phyloP scores from a whole-genome alignment of 2,888 invertebrate species.

The Coenonympha glycerion region DNA sequence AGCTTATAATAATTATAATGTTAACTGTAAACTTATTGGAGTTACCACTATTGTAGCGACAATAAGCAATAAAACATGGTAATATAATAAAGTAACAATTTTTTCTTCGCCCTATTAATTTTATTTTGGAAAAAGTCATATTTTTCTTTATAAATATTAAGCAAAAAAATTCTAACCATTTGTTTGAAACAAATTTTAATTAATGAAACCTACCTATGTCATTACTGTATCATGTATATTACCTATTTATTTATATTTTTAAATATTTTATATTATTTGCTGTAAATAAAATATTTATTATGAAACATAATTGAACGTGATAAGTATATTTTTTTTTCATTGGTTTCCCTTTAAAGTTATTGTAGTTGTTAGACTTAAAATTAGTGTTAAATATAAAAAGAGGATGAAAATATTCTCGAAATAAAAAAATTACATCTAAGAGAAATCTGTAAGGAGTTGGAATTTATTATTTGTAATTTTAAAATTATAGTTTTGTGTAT shows the following conservation, averaged over 20 bases:
- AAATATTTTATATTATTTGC: background rate
- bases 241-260: too few relatives aligned
- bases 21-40: background rate
- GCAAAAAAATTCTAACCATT: background rate
- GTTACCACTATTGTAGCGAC: slow-evolving; percentile 16
- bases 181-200: background rate
- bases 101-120: background rate
- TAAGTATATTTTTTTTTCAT: background rate
- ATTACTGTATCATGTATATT: too few relatives aligned
- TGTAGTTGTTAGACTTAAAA: slow-evolving; percentile 4
- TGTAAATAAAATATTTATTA: slow-evolving; percentile 9
- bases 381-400: slow-evolving; percentile 3
- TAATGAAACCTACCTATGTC: background rate
- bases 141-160: background rate
- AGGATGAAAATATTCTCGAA: background rate
- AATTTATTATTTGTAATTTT: slow-evolving; percentile 12
- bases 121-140: background rate
- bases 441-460: background rate
- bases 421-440: background rate
- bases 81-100: background rate
- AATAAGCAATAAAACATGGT: slow-evolving; percentile 8
- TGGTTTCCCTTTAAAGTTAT: background rate
- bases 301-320: background rate
- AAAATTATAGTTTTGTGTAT: too few relatives aligned
- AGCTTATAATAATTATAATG: background rate